These are phyloP conservation scores for Melikaiella ostensackeni DNA, from an alignment of 2,888 invertebrate species.

Conservation along the genomic window DNA sequence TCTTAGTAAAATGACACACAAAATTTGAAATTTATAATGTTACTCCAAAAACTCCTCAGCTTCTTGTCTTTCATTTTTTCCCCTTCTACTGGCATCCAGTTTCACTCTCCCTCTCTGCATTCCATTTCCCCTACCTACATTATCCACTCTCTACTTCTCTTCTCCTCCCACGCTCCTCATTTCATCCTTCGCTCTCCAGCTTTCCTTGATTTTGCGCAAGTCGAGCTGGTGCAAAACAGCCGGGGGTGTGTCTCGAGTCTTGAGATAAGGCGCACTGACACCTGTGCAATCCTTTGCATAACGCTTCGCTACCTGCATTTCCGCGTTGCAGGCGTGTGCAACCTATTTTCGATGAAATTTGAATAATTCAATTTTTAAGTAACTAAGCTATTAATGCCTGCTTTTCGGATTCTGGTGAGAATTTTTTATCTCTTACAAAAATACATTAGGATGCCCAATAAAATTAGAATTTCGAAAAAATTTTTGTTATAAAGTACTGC, in stretches of 20 bases:
- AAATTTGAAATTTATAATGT: background rate
- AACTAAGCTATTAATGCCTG: too few species aligned
- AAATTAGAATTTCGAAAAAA: too few species aligned
- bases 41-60: background rate
- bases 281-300: slow-evolving; percentile 4
- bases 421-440: too few species aligned
- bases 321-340: background rate
- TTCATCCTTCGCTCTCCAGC: slow-evolving; percentile 17
- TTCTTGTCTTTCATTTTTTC: slow-evolving; percentile 42
- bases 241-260: slow-evolving; percentile 37
- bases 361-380: background rate
- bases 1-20: too few species aligned
- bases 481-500: too few species aligned
- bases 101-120: slow-evolving; percentile 41
- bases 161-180: slow-evolving; percentile 32
- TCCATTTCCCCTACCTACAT: slow-evolving; percentile 13
- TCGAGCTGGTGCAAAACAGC: slow-evolving; percentile 15
- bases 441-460: too few species aligned
- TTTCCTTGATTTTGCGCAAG: slow-evolving; percentile 36
- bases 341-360: slow-evolving; percentile 16
- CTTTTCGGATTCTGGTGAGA: too few species aligned
- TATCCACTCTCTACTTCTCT: slow-evolving; percentile 31
- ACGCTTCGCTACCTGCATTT: slow-evolving; percentile 18
- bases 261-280: slow-evolving; percentile 30
- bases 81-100: slow-evolving; percentile 18